Conservation (phyloP, 2,888 invertebrate genomes). For the Drosophila siamana region DNA sequence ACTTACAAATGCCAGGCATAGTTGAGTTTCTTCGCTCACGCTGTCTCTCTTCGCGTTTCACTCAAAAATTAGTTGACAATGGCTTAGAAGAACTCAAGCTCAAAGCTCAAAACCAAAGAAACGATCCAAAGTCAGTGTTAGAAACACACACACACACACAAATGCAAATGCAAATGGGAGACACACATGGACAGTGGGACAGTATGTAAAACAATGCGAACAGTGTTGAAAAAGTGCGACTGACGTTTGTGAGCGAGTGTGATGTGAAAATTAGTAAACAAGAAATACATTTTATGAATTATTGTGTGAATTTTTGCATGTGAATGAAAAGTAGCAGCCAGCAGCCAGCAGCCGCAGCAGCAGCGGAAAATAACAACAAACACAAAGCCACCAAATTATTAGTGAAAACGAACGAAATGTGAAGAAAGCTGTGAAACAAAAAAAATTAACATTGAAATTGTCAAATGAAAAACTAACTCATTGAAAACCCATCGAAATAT, state of each 20-base stretch:
- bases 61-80: constrained; percentile 18
- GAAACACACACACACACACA: constrained; percentile 26
- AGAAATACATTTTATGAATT: constrained; percentile 68
- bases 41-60: constrained; percentile 12
- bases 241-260: constrained; percentile 33
- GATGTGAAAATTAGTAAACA: constrained; percentile 64
- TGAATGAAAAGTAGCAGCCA: constrained; percentile 62
- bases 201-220: constrained; percentile 17
- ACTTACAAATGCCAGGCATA: constrained; percentile 52
- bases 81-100: constrained; percentile 34
- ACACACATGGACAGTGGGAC: constrained; percentile 17
- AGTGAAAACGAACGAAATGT: constrained; percentile 50
- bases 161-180: not conserved
- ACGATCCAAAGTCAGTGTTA: not conserved
- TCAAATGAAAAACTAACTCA: constrained; percentile 11
- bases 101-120: too few relatives aligned
- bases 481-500: constrained; percentile 41
- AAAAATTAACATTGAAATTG: constrained; percentile 29
- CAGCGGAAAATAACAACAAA: constrained; percentile 9
- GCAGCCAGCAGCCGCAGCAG: constrained; percentile 25
- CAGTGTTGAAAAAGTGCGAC: constrained; percentile 49
- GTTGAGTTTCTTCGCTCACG: constrained; percentile 13
- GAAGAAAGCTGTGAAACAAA: constrained; percentile 45
- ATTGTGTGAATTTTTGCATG: constrained; percentile 79
- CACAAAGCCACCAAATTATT: constrained; percentile 28